Conservation (phyloP, 2,888 invertebrate species). For the Macrosoma leucophasiata region DNA sequence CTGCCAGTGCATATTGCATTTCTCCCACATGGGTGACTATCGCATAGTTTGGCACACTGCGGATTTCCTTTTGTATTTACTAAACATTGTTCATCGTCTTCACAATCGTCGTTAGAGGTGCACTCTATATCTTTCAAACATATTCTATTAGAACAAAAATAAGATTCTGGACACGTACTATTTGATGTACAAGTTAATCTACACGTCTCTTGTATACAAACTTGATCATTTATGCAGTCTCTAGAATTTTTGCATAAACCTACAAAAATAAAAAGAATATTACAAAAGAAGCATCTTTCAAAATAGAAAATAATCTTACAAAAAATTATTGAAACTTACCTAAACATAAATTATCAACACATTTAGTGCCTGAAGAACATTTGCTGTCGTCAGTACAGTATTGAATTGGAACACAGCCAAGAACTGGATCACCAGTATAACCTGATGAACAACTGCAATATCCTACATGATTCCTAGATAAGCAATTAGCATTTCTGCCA, state of each 20-base stretch:
- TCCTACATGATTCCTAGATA: slow-evolving; percentile 85
- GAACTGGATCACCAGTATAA: slow-evolving; percentile 88
- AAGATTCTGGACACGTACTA: slow-evolving; percentile 88
- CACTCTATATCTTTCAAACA: slow-evolving; percentile 90
- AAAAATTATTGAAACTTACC: slow-evolving; percentile 60
- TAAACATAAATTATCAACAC: slow-evolving; percentile 87
- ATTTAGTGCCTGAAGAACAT: slow-evolving; percentile 89
- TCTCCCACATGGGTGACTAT: slow-evolving; percentile 84
- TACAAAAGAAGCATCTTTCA: slow-evolving; percentile 4
- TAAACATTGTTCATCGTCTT: slow-evolving; percentile 82
- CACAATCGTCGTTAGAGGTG: slow-evolving; percentile 82
- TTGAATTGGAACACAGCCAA: slow-evolving; percentile 89
- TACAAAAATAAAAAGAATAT: slow-evolving; percentile 42
- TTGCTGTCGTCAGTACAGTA: slow-evolving; percentile 88
- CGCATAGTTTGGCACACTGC: slow-evolving; percentile 85
- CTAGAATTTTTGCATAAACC: slow-evolving; percentile 86
- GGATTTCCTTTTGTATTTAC: slow-evolving; percentile 81
- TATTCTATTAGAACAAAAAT: slow-evolving; percentile 88
- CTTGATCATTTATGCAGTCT: slow-evolving; percentile 89
- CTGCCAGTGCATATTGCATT: slow-evolving; percentile 87
- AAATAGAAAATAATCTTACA: slow-evolving; percentile 5
- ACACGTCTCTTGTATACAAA: slow-evolving; percentile 90
- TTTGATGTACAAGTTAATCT: slow-evolving; percentile 88
- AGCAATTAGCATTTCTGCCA: slow-evolving; percentile 86
- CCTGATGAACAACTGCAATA: slow-evolving; percentile 90